phyloP scores from a whole-genome alignment of 2,113 vertebrate genomes.

The Hyaena hyaena region DNA sequence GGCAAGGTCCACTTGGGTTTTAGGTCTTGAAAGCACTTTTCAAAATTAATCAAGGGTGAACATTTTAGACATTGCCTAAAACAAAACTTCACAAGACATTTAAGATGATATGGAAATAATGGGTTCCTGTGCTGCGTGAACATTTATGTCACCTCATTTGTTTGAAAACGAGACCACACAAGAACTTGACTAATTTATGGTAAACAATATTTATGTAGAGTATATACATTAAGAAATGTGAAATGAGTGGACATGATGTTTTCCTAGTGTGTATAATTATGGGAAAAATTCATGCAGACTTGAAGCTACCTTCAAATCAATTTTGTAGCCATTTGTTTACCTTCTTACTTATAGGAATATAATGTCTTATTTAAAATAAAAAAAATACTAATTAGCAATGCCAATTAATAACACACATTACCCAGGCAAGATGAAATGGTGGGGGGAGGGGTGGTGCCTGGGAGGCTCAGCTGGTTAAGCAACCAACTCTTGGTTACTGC shows the following conservation, averaged over 20 bases:
- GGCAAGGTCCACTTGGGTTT: not conserved
- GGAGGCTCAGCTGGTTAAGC: too few relatives aligned
- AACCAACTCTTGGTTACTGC: too few relatives aligned
- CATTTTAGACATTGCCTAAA: not conserved
- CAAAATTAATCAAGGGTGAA: conserved; percentile 37
- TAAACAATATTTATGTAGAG: not conserved
- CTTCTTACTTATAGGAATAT: not conserved
- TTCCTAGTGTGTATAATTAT: not conserved
- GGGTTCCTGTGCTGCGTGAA: not conserved
- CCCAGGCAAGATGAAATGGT: not conserved
- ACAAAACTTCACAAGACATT: not conserved
- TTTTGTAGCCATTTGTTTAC: not conserved
- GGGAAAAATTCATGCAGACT: not conserved
- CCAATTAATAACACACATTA: not conserved
- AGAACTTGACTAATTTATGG: not conserved
- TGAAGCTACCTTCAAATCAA: not conserved
- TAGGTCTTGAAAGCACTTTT: conserved; percentile 18
- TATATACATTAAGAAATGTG: not conserved
- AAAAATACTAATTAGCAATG: not conserved
- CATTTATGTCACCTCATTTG: not conserved
- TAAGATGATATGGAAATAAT: not conserved
- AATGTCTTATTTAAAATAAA: not conserved
- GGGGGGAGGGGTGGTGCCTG: too few relatives aligned
- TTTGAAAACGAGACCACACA: not conserved
- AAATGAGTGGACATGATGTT: not conserved